Evolutionary conservation across 2,888 invertebrate species (phyloP).

Genomic region (Pherbina coryleti): DNA sequence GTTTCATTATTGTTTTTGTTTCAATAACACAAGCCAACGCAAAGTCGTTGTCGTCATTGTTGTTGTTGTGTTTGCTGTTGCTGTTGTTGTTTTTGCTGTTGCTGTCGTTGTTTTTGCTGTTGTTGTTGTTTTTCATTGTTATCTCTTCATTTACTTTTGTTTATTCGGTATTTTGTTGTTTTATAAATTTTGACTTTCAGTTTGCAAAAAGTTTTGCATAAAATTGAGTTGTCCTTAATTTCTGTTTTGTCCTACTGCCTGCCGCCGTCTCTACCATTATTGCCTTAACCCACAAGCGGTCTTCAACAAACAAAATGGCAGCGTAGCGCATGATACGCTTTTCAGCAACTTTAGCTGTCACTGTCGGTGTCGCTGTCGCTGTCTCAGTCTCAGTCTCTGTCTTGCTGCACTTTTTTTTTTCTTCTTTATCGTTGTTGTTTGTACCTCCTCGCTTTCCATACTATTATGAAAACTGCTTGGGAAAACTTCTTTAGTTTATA

Average conservation of each 20-base stretch:
- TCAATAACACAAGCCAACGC: too few species aligned
- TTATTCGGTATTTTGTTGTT: conserved; percentile 1
- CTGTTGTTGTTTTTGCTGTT: background rate
- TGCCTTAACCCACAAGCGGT: background rate
- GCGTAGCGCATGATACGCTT: background rate
- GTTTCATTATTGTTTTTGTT: background rate
- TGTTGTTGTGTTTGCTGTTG: background rate
- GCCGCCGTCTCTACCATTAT: background rate
- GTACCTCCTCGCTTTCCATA: background rate
- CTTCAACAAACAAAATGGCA: background rate
- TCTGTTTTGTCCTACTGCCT: too few species aligned
- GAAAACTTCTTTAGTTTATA: conserved; percentile 24
- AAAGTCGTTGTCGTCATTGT: background rate
- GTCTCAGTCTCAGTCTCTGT: background rate
- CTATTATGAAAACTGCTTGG: background rate
- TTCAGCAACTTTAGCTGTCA: background rate
- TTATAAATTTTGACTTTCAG: conserved; percentile 21
- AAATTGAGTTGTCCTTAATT: conserved; percentile 5
- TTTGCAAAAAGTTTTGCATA: conserved; percentile 11
- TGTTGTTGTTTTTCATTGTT: background rate
- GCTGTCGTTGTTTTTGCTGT: background rate
- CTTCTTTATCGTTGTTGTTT: background rate
- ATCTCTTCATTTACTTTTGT: background rate
- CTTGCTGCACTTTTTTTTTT: background rate
- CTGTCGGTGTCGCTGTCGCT: background rate